Conservation (phyloP, 2,113 vertebrate species). For the Abramis brama region DNA sequence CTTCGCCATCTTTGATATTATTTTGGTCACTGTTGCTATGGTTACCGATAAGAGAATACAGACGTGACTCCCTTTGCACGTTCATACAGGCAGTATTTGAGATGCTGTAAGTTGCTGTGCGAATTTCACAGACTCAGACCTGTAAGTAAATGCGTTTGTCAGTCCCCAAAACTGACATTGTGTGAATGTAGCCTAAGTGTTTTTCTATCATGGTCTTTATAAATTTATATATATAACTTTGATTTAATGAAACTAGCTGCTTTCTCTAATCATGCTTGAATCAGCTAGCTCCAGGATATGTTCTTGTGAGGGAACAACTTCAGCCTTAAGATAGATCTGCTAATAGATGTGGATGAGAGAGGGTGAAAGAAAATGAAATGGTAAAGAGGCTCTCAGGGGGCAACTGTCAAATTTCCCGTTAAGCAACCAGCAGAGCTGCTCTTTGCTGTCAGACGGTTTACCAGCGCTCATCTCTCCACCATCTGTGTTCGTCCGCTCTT, state of each 20-base stretch:
- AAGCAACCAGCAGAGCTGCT: constrained; percentile 3
- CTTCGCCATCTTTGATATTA: no score
- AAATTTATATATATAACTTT: background rate
- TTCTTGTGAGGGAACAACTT: constrained; percentile 5
- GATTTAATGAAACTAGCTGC: background rate
- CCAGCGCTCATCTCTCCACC: background rate
- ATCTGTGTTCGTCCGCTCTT: background rate
- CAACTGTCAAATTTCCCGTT: constrained; percentile 31
- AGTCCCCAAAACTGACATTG: no score
- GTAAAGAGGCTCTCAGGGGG: background rate
- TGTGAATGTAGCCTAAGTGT: no score
- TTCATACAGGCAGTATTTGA: no score
- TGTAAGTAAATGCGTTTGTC: no score
- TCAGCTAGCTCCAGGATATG: background rate
- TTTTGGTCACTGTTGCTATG: no score
- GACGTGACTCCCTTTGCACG: no score
- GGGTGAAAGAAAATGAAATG: constrained; percentile 10
- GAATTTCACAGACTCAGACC: no score
- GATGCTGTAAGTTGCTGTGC: no score
- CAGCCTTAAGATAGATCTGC: background rate
- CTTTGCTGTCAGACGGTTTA: constrained; percentile 19
- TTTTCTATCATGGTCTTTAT: no score
- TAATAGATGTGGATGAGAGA: constrained; percentile 32
- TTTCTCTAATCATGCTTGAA: background rate
- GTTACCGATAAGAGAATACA: no score